Percentiles rank a stretch among this genome's conserved stretches.
phyloP scores from a whole-genome alignment of 1,140 invertebrate species.

The Zaprionus taronus region DNA sequence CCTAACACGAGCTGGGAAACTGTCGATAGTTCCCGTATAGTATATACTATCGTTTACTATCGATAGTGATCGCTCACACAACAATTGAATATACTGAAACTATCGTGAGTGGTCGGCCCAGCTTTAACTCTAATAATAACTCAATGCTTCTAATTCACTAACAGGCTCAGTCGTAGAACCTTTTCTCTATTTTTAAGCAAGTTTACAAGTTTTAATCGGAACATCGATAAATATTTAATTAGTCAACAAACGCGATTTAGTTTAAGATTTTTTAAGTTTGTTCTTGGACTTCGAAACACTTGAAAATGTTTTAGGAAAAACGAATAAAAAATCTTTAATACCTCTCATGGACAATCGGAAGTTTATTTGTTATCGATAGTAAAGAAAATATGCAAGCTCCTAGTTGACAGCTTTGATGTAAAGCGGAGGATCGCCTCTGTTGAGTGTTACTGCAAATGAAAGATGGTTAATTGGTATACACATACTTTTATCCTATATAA shows the following conservation, averaged over 20 bases:
- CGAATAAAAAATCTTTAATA: conserved; percentile 28
- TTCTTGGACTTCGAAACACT: conserved; percentile 5
- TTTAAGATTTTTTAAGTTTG: conserved; percentile 22
- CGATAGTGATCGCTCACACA: too few relatives aligned
- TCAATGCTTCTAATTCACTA: not conserved
- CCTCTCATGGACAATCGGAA: not conserved
- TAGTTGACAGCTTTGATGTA: conserved; percentile 27
- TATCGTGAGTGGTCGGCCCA: too few relatives aligned
- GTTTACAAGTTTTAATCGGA: conserved; percentile 3
- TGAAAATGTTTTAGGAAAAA: conserved; percentile 5
- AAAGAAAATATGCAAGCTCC: not conserved
- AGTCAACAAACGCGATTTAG: not conserved
- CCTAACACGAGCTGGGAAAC: too few relatives aligned
- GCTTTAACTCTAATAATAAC: not conserved
- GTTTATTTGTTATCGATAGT: not conserved
- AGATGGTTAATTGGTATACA: not conserved
- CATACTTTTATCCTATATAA: not conserved
- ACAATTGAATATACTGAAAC: too few relatives aligned
- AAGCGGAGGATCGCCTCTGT: conserved; percentile 28
- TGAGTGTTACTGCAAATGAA: conserved; percentile 35
- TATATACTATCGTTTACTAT: too few relatives aligned
- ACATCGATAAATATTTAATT: not conserved
- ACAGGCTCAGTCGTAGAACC: not conserved
- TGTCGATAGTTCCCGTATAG: too few relatives aligned
- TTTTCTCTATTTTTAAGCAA: conserved; percentile 4